Percentiles rank a stretch among this genome's conserved stretches.
Evolutionary conservation across 2,888 invertebrate genomes (phyloP).

Genomic region (Agonopterix alstromeriana): DNA sequence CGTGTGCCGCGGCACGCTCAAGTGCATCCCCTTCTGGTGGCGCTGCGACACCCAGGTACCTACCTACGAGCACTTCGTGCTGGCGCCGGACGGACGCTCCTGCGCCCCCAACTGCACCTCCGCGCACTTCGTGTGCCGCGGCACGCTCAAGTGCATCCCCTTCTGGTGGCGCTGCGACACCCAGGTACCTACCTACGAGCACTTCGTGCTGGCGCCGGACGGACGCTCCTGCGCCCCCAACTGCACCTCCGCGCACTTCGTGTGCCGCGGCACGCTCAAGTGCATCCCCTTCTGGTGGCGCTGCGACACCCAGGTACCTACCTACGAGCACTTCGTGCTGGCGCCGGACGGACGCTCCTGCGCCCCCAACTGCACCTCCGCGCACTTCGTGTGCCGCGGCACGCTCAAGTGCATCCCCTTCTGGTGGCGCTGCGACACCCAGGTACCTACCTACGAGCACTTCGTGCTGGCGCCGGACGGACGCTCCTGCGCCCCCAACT

Average conservation of each 20-base stretch:
- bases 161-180: slow-evolving; percentile 87
- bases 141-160: slow-evolving; percentile 91
- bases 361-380: slow-evolving; percentile 84
- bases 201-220: slow-evolving; percentile 81
- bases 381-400: slow-evolving; percentile 87
- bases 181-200: slow-evolving; percentile 90
- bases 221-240: slow-evolving; percentile 82
- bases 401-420: slow-evolving; percentile 93
- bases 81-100: slow-evolving; percentile 78
- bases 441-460: slow-evolving; percentile 89
- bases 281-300: slow-evolving; percentile 90
- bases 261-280: slow-evolving; percentile 86
- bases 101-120: slow-evolving; percentile 87
- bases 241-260: slow-evolving; percentile 89
- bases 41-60: too few relatives aligned
- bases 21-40: slow-evolving; percentile 91
- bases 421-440: slow-evolving; percentile 86
- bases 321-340: slow-evolving; percentile 86
- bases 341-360: slow-evolving; percentile 80
- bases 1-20: slow-evolving; percentile 85
- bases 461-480: slow-evolving; percentile 80
- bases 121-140: slow-evolving; percentile 88
- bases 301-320: too few relatives aligned
- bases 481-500: slow-evolving; percentile 82
- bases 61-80: slow-evolving; percentile 88